Conservation (phyloP, 1,140 invertebrate genomes). For the Heterodera carotae region DNA sequence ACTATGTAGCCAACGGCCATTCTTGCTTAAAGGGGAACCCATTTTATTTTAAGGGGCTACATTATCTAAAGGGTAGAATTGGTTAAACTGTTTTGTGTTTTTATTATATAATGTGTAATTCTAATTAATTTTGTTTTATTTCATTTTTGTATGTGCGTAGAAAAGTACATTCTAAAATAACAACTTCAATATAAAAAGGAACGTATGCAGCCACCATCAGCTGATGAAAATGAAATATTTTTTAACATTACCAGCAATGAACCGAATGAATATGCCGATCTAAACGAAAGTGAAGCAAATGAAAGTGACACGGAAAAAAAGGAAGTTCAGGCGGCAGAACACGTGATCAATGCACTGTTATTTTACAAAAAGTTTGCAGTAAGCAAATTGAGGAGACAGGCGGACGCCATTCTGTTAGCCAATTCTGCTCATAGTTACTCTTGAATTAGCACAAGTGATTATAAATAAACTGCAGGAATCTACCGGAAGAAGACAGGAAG, state of each 20-base stretch:
- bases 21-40: too few species aligned
- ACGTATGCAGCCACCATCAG: background rate
- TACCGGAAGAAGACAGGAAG: slow-evolving; percentile 24
- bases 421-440: too few species aligned
- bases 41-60: too few species aligned
- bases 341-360: slow-evolving; percentile 39
- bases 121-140: too few species aligned
- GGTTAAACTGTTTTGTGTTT: too few species aligned
- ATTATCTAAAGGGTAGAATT: too few species aligned
- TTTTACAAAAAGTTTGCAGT: slow-evolving; percentile 34
- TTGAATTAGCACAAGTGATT: background rate
- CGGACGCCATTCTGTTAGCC: slow-evolving; percentile 25
- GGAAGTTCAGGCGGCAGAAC: slow-evolving; percentile 35
- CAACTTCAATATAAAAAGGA: background rate
- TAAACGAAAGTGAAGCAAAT: background rate
- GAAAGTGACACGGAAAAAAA: slow-evolving; percentile 3
- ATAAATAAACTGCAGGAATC: slow-evolving; percentile 15
- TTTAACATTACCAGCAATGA: background rate
- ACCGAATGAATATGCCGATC: background rate
- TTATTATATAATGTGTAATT: too few species aligned
- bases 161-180: too few species aligned
- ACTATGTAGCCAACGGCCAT: too few species aligned
- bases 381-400: slow-evolving; percentile 25
- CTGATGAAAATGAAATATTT: background rate
- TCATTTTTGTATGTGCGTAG: too few species aligned